Conservation (phyloP, 1,140 invertebrate genomes). For the Manduca sexta region DNA sequence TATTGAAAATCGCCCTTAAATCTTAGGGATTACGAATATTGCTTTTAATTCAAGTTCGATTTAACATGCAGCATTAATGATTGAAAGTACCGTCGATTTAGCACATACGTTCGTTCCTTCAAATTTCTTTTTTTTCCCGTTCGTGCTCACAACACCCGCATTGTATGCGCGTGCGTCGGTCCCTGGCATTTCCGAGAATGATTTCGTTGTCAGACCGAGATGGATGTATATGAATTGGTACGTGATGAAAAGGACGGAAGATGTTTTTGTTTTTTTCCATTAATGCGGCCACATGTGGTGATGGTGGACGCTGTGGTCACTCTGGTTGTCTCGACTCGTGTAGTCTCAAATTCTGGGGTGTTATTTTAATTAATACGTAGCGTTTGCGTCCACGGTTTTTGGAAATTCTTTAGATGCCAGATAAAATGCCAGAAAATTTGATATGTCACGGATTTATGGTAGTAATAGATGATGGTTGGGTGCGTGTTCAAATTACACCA, state of each 20-base stretch:
- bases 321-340: constrained; percentile 39
- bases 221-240: neutral
- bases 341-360: constrained; percentile 26
- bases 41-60: too few relatives aligned
- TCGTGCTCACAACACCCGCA: constrained; percentile 55
- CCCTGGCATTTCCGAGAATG: constrained; percentile 60
- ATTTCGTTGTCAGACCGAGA: constrained; percentile 49
- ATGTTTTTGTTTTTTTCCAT: constrained; percentile 61
- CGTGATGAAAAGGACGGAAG: constrained; percentile 26
- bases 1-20: too few relatives aligned
- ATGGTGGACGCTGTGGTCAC: constrained; percentile 67
- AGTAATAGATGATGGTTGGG: too few relatives aligned
- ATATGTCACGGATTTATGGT: too few relatives aligned
- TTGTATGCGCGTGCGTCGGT: constrained; percentile 52
- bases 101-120: constrained; percentile 31
- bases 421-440: too few relatives aligned
- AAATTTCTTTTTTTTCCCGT: constrained; percentile 40
- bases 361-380: constrained; percentile 45
- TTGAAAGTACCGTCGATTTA: constrained; percentile 13
- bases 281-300: constrained; percentile 69
- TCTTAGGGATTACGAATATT: too few relatives aligned
- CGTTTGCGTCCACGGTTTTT: neutral
- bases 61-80: neutral
- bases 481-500: too few relatives aligned
- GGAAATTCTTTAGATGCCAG: too few relatives aligned